Evolutionary conservation across 2,113 vertebrate species (phyloP).

Genomic region (Mastomys coucha): DNA sequence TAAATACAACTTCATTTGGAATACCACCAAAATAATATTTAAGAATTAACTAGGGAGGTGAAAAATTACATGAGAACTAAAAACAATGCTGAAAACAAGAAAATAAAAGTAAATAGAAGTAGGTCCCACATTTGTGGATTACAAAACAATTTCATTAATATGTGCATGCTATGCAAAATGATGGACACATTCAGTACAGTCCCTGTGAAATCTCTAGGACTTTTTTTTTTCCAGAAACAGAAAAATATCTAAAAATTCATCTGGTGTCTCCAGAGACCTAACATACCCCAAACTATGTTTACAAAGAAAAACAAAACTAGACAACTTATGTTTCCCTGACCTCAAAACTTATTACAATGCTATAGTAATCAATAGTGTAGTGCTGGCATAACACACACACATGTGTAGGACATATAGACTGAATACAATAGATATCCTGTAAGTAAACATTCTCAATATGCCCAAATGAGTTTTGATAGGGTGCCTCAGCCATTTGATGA

Average conservation of each 20-base stretch:
- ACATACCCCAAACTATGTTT: neutral
- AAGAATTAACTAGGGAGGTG: neutral
- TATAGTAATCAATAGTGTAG: neutral
- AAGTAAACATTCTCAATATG: neutral
- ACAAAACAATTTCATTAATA: neutral
- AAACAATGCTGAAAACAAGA: neutral
- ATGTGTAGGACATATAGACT: neutral
- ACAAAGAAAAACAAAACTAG: neutral
- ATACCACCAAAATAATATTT: neutral
- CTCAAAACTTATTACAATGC: neutral
- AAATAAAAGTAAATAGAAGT: neutral
- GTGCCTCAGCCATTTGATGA: neutral
- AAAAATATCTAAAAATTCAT: conserved; percentile 3
- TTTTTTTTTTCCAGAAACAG: neutral
- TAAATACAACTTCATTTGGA: neutral
- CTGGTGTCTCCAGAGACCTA: neutral
- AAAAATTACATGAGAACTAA: neutral
- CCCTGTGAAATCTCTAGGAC: neutral
- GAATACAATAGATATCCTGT: neutral
- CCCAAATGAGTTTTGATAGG: neutral
- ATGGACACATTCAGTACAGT: neutral
- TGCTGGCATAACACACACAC: neutral
- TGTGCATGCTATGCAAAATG: neutral
- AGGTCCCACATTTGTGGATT: neutral
- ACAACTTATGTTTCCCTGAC: neutral